These are phyloP conservation scores for Chloroceryle amazona DNA, from an alignment of 2,797 vertebrate genomes.

Conservation along the genomic window DNA sequence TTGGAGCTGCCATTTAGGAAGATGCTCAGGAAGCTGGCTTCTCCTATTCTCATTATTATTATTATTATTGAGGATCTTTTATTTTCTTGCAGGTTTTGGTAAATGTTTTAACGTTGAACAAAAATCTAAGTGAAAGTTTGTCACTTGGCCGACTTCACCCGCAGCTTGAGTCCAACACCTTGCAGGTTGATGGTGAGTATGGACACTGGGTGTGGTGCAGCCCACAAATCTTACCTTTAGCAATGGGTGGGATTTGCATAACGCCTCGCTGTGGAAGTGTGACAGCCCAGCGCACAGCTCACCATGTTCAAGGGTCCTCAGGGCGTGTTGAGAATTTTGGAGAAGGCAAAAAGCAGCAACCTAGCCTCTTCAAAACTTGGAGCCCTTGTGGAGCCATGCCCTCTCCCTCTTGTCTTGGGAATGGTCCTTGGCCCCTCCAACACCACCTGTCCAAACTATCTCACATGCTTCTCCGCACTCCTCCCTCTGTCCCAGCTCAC, in stretches of 20 bases:
- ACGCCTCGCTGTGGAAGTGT: neutral
- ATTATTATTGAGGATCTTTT: neutral
- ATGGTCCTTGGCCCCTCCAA: neutral
- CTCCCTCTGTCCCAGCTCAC: neutral
- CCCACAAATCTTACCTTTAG: neutral
- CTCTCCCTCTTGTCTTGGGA: neutral
- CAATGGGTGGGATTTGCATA: neutral
- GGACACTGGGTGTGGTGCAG: neutral
- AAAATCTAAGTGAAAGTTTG: constrained; percentile 95
- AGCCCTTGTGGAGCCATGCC: neutral
- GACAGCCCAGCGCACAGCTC: neutral
- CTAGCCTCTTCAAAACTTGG: neutral
- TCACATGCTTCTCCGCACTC: neutral
- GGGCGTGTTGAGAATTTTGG: neutral
- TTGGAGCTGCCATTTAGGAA: neutral
- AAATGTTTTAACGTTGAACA: constrained; percentile 92
- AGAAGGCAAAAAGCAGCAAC: neutral
- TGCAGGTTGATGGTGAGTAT: constrained; percentile 95
- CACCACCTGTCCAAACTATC: neutral
- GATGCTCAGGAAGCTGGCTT: neutral
- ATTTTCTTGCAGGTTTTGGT: constrained; percentile 89
- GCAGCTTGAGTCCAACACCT: constrained; percentile 87
- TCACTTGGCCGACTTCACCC: constrained; percentile 93
- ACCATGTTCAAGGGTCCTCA: neutral
- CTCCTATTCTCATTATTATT: neutral